phyloP scores from a whole-genome alignment of 2,113 vertebrate species.

The Gasterosteus nipponicus region DNA sequence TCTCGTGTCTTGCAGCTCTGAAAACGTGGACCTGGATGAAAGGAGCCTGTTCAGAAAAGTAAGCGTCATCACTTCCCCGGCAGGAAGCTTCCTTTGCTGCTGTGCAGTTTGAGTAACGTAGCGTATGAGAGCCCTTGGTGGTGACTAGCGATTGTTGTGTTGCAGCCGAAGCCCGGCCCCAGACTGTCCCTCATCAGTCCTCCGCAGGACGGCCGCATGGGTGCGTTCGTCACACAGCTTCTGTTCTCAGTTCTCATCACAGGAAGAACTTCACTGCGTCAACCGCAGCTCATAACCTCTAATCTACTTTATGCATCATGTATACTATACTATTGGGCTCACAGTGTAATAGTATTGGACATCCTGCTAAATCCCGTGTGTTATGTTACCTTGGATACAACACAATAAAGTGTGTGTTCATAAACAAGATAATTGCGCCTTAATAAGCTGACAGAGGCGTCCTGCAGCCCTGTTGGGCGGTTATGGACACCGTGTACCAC shows the following conservation, averaged over 20 bases:
- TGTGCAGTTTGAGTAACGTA: not conserved
- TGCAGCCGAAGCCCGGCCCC: conserved; percentile 77
- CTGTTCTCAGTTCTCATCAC: not conserved
- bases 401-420: not conserved
- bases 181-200: conserved; percentile 87
- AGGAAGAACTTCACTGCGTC: not conserved
- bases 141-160: conserved; percentile 7
- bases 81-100: not conserved
- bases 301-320: not conserved
- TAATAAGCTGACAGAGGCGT: conserved; percentile 1
- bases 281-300: not conserved
- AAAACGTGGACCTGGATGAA: conserved; percentile 70
- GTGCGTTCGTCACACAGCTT: conserved; percentile 66
- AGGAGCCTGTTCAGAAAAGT: conserved; percentile 74
- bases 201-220: conserved; percentile 84
- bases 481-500: conserved; percentile 13
- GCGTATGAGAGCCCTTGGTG: not conserved
- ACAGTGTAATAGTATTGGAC: not conserved
- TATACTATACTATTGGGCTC: not conserved
- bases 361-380: not conserved
- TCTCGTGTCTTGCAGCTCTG: conserved; percentile 62
- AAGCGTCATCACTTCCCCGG: conserved; percentile 25
- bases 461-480: not conserved
- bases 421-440: not conserved
- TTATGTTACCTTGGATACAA: not conserved